A percentile compares a stretch with the other conserved stretches of the same genome.
Evolutionary conservation across 2,113 vertebrate species (phyloP).

Genomic region (Myotis yumanensis): DNA sequence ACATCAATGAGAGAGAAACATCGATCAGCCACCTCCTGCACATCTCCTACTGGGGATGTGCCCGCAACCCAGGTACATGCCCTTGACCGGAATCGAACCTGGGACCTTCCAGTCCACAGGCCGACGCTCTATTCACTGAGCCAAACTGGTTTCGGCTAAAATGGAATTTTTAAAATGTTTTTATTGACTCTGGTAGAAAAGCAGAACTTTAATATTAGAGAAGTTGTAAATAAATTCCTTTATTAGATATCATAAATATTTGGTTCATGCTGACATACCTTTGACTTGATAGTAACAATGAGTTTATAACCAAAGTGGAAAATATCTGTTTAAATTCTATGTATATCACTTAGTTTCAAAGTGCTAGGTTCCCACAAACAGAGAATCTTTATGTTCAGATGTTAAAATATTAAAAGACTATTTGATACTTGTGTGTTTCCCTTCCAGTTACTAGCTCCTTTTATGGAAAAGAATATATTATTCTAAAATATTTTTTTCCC

Average conservation of each 20-base stretch:
- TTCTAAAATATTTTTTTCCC: neutral
- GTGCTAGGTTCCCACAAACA: neutral
- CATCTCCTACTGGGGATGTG: too few species aligned
- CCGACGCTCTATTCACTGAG: too few species aligned
- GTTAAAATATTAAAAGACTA: neutral
- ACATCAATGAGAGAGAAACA: too few species aligned
- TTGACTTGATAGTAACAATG: neutral
- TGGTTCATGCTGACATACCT: neutral
- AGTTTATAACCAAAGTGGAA: neutral
- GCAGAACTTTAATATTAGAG: neutral
- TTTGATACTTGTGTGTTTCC: neutral
- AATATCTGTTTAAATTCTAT: neutral
- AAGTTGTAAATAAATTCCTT: neutral
- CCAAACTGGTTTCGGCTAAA: too few species aligned
- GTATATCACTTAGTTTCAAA: neutral
- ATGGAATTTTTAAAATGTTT: neutral
- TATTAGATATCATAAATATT: neutral
- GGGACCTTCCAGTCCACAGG: too few species aligned
- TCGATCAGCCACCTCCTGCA: too few species aligned
- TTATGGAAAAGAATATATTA: neutral
- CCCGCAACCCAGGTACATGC: too few species aligned
- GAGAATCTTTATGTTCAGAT: neutral
- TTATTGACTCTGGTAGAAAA: neutral
- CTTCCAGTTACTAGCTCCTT: neutral
- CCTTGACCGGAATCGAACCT: too few species aligned